Evolutionary conservation across 2,113 vertebrate species (phyloP).

Genomic region (Plecturocebus donacophilus): DNA sequence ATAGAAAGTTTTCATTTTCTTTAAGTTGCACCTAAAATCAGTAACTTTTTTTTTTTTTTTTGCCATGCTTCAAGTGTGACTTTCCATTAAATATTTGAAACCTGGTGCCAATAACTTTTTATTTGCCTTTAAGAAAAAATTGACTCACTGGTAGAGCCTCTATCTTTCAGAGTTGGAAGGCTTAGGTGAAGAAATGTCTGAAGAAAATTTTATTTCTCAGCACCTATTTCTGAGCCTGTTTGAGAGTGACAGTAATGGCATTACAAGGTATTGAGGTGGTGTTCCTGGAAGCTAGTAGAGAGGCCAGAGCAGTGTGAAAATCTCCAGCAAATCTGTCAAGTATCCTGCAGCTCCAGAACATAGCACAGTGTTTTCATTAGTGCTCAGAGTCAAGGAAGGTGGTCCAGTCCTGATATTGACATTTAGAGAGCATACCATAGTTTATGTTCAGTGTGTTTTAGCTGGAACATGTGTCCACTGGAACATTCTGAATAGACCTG

Average conservation of each 20-base stretch:
- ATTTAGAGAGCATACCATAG: neutral
- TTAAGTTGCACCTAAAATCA: neutral
- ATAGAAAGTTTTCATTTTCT: constrained; percentile 33
- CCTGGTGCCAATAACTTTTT: constrained; percentile 61
- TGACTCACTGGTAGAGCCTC: constrained; percentile 30
- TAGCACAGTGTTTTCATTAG: neutral
- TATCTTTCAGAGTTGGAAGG: constrained; percentile 10
- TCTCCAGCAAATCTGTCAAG: neutral
- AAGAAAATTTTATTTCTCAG: constrained; percentile 60
- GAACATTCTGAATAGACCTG: neutral
- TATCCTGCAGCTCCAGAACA: neutral
- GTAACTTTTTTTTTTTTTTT: neutral
- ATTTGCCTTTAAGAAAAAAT: constrained; percentile 68
- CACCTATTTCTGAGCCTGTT: constrained; percentile 57
- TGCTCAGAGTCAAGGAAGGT: neutral
- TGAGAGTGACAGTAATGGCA: constrained; percentile 33
- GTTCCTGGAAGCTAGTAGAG: neutral
- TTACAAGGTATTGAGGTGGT: neutral
- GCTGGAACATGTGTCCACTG: neutral
- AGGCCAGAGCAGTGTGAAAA: neutral
- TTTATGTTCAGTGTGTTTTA: neutral
- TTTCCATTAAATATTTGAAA: neutral
- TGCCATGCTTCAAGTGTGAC: neutral
- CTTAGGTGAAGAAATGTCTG: constrained; percentile 51
- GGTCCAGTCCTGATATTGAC: neutral